phyloP scores from a whole-genome alignment of 2,888 invertebrate genomes.

The Carterocephalus palaemon region DNA sequence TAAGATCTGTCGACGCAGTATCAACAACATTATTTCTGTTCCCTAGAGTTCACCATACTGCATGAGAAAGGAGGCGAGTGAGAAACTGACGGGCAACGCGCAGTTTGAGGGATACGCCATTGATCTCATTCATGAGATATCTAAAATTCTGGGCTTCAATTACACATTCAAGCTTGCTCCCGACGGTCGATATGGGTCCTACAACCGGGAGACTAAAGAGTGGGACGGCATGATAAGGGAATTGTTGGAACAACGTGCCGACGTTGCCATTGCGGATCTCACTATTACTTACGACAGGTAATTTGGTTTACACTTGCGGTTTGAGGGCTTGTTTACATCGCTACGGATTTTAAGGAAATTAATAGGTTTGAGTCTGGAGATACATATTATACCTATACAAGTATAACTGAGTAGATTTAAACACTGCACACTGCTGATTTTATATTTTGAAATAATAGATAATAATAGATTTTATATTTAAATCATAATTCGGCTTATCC shows the following conservation, averaged over 20 bases:
- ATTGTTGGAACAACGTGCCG: conserved; percentile 92
- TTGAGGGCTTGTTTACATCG: not conserved
- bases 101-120: conserved; percentile 97
- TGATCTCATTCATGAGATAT: conserved; percentile 95
- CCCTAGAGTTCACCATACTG: conserved; percentile 95
- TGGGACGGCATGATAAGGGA: conserved; percentile 96
- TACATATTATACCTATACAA: no score
- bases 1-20: not conserved
- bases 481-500: no score
- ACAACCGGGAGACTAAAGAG: conserved; percentile 89
- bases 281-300: conserved; percentile 98
- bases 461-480: no score
- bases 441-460: no score
- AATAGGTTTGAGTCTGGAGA: no score
- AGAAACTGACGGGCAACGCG: conserved; percentile 91
- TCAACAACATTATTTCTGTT: no score
- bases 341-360: no score
- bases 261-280: conserved; percentile 97
- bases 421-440: no score
- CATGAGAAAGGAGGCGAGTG: conserved; percentile 93
- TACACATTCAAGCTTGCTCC: conserved; percentile 92
- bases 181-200: conserved; percentile 91
- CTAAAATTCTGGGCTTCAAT: conserved; percentile 91
- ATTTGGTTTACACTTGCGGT: conserved; percentile 25
- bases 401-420: no score